phyloP scores from a whole-genome alignment of 2,797 vertebrate genomes.

The Hydrophis major region DNA sequence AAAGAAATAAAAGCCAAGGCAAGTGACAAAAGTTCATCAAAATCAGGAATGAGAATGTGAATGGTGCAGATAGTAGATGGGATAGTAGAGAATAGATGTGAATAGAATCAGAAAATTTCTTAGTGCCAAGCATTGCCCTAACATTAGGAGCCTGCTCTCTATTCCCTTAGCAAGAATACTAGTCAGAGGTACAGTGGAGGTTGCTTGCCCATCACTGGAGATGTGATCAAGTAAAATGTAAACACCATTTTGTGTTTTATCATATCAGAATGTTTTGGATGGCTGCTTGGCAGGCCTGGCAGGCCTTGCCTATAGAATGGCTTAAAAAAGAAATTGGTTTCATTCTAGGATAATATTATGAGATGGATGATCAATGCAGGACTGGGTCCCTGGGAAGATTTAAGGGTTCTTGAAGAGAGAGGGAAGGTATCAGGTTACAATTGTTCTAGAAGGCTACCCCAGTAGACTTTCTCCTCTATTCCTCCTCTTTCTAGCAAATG shows the following conservation, averaged over 20 bases:
- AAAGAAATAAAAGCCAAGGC: neutral
- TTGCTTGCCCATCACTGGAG: neutral
- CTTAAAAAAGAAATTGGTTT: neutral
- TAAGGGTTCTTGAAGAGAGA: neutral
- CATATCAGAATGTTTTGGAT: neutral
- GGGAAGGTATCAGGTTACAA: neutral
- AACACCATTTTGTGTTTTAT: neutral
- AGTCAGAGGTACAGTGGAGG: neutral
- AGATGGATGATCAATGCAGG: neutral
- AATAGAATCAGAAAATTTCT: neutral
- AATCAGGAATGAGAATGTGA: neutral
- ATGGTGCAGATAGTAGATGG: neutral
- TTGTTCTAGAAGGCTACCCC: neutral
- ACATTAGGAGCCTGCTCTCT: neutral
- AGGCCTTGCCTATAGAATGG: neutral
- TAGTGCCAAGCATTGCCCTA: neutral
- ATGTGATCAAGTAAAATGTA: neutral
- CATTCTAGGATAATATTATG: neutral
- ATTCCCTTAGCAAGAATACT: neutral
- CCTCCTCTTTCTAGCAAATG: neutral
- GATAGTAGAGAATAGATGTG: neutral
- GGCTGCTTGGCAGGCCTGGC: accelerated
- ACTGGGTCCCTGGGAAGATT: neutral
- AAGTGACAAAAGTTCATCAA: neutral
- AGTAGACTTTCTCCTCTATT: neutral